phyloP scores from a whole-genome alignment of 2,888 invertebrate genomes.

The Myathropa florea region DNA sequence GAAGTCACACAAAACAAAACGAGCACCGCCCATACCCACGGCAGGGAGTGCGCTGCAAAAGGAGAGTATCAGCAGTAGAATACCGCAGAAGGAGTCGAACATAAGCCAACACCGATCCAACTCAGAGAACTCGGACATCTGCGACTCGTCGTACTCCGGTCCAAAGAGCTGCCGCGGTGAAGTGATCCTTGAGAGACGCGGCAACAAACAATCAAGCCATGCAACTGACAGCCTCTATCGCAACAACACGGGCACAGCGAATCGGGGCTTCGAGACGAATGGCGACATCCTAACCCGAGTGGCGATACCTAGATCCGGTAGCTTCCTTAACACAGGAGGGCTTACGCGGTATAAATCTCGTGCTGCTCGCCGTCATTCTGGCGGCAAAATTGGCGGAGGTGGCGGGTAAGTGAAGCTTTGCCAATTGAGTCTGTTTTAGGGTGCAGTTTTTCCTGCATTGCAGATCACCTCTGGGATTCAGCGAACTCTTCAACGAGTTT shows the following conservation, averaged over 20 bases:
- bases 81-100: conserved; percentile 47
- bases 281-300: conserved; percentile 93
- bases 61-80: conserved; percentile 39
- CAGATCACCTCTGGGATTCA: conserved; percentile 92
- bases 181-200: conserved; percentile 18
- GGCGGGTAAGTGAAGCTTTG: conserved; percentile 77
- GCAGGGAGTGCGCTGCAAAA: conserved; percentile 31
- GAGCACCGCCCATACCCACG: conserved; percentile 82
- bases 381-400: conserved; percentile 80
- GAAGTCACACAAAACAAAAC: conserved; percentile 83
- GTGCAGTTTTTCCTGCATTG: conserved; percentile 75
- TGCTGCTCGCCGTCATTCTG: conserved; percentile 79
- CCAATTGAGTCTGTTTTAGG: conserved; percentile 12
- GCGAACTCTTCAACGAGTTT: conserved; percentile 93
- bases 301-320: conserved; percentile 91
- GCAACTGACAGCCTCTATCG: conserved; percentile 70
- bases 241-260: conserved; percentile 57
- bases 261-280: conserved; percentile 82
- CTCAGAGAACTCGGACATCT: conserved; percentile 42
- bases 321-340: conserved; percentile 91
- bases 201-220: conserved; percentile 49
- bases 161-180: conserved; percentile 33
- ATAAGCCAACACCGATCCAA: conserved; percentile 22
- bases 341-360: conserved; percentile 88
- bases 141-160: conserved; percentile 60